Base-by-base conservation (phyloP, 92 coral and sea anemone genomes). In the Zoanthus solanderi region DNA sequence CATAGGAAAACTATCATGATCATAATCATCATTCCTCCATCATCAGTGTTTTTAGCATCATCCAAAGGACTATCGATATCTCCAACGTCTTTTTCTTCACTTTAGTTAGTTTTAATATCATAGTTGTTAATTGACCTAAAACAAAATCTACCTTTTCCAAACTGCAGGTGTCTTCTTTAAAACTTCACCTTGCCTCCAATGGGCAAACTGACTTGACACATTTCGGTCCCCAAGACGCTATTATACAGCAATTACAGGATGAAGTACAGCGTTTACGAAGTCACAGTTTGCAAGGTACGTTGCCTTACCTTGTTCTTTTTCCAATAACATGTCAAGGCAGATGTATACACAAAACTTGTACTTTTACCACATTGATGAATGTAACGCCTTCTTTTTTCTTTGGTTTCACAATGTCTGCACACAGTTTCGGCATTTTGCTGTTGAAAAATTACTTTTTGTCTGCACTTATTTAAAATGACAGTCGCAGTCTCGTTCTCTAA, bases 111-210 rank as follows among this genome's bases (percentile, higher is more conserved):
- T 63, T 23, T n/a, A n/a, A 34, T 8, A 63, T 23, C n/a, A 23
- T 15, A 63, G 0, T 31, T 30, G 75, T 13, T 34, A 0, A 28
- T 67, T 67, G 2, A n/a, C 32, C 18, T 8, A 28, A 23, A 47
- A 75, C 31, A 76, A 32, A 47, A 78, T 17, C 23, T 45, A 42
- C 9, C 5, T 9, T 16, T 63, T n/a, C 5, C 11, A 45, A 56
- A 72, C n/a, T 48, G 30, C 50, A 90, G 95, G 82, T 96, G 69
- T 96, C 98, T 10, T 79, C 81, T 8, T 83, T 91, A 53, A 96
- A 96, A 90, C 89, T 96, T 29, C 96, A 96, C 69, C 93, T 96
- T 75, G 98, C 96, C 45, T 86, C 96, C 6, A 98, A 94, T 72
- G 98, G 98, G 32, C 92, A 94, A 79, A 83, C 92, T 4, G 91